Conservation (phyloP, 2,888 invertebrate species). For the Xestia c-nigrum region DNA sequence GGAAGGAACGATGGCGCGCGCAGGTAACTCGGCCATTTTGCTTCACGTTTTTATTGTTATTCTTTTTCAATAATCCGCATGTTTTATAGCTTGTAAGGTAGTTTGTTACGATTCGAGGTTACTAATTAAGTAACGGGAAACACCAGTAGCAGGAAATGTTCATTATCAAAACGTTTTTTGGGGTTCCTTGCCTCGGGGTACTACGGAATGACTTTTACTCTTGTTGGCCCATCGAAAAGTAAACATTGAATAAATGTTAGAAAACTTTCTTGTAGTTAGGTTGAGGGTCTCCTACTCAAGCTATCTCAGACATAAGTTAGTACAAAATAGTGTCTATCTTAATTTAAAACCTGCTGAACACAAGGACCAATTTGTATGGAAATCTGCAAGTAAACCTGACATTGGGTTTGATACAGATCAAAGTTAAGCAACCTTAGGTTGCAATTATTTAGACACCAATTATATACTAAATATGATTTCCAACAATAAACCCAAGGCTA, state of each 20-base stretch:
- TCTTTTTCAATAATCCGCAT: slow-evolving; percentile 88
- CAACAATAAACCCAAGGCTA: slow-evolving; percentile 4
- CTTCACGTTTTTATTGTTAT: slow-evolving; percentile 81
- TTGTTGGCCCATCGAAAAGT: slow-evolving; percentile 35
- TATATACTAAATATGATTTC: slow-evolving; percentile 20
- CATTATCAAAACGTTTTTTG: slow-evolving; percentile 65
- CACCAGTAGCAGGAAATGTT: slow-evolving; percentile 81
- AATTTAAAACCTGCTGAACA: neutral
- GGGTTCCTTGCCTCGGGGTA: slow-evolving; percentile 47
- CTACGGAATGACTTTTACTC: slow-evolving; percentile 39
- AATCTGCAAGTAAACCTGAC: neutral
- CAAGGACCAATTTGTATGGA: neutral
- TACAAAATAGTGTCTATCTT: neutral
- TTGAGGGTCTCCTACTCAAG: neutral
- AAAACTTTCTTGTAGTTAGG: neutral
- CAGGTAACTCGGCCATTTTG: slow-evolving; percentile 87
- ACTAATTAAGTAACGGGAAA: slow-evolving; percentile 83
- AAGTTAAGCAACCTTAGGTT: neutral
- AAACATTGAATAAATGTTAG: slow-evolving; percentile 14
- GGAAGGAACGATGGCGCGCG: slow-evolving; percentile 79
- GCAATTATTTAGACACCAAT: neutral
- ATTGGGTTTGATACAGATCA: neutral
- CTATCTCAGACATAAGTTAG: neutral
- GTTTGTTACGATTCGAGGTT: slow-evolving; percentile 82
- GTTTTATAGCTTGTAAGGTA: slow-evolving; percentile 87